Conservation (phyloP, 1,140 invertebrate species). For the Neodiprion fabricii region DNA sequence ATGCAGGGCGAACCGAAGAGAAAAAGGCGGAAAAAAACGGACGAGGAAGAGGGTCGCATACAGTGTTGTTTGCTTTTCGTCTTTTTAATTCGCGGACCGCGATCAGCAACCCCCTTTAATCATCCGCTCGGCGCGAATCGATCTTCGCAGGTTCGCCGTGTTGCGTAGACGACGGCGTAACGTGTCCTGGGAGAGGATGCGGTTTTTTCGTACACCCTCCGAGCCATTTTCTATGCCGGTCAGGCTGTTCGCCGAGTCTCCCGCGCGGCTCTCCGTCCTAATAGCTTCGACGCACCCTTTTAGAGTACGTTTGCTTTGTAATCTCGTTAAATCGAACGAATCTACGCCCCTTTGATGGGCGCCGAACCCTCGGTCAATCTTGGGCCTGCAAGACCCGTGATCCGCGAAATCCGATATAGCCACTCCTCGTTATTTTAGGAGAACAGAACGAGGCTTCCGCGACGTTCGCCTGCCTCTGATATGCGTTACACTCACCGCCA, state of each 20-base stretch:
- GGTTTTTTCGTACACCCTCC: no score
- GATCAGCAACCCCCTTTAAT: no score
- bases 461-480: no score
- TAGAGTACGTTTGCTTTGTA: conserved; percentile 7
- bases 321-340: conserved; percentile 7
- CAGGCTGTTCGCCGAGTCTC: no score
- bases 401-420: neutral
- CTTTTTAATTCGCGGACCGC: neutral
- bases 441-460: neutral
- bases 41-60: neutral
- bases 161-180: no score
- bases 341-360: neutral
- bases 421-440: neutral
- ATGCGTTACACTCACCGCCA: no score
- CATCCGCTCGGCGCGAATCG: no score
- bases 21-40: neutral
- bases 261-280: neutral
- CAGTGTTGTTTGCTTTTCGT: neutral
- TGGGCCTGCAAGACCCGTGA: no score
- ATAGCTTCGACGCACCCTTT: conserved; percentile 4
- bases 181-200: no score
- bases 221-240: no score
- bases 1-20: neutral
- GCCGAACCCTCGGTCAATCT: neutral
- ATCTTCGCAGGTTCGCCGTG: no score